A percentile compares a stretch with the other conserved stretches of the same genome.
phyloP scores from a whole-genome alignment of 2,888 invertebrate species.

The Trachelus iudaicus region DNA sequence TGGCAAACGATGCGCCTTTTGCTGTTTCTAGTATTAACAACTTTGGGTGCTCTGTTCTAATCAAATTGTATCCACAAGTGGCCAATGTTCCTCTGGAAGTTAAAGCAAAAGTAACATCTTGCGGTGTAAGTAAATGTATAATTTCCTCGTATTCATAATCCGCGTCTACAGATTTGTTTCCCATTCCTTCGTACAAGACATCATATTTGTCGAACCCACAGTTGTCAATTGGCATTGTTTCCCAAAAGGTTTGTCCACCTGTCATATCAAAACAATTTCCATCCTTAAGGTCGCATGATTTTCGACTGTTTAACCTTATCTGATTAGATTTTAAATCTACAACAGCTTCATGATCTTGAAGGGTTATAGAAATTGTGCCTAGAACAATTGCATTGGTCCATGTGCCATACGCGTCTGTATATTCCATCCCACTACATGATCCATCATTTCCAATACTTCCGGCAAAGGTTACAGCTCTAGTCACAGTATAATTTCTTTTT shows the following conservation, averaged over 20 bases:
- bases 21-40: slow-evolving; percentile 22
- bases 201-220: slow-evolving; percentile 26
- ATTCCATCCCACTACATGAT: slow-evolving; percentile 24
- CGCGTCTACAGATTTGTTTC: slow-evolving; percentile 10
- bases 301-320: slow-evolving; percentile 18
- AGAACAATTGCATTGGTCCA: slow-evolving; percentile 16
- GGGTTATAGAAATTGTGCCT: slow-evolving; percentile 10
- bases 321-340: slow-evolving; percentile 14
- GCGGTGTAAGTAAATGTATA: slow-evolving; percentile 18
- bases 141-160: not conserved
- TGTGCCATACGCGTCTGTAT: slow-evolving; percentile 28
- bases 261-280: slow-evolving; percentile 21
- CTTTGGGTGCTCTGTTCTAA: slow-evolving; percentile 29
- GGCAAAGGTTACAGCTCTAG: too few species aligned
- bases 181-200: slow-evolving; percentile 28
- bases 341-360: slow-evolving; percentile 5
- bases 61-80: slow-evolving; percentile 23
- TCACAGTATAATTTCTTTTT: too few species aligned
- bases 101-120: slow-evolving; percentile 30
- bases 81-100: slow-evolving; percentile 5
- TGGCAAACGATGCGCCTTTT: slow-evolving; percentile 4
- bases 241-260: slow-evolving; percentile 24
- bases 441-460: slow-evolving; percentile 10
- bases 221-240: not conserved
- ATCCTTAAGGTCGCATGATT: slow-evolving; percentile 4